Evolutionary conservation across 2,113 vertebrate genomes (phyloP).

Genomic region (Eretmochelys imbricata): DNA sequence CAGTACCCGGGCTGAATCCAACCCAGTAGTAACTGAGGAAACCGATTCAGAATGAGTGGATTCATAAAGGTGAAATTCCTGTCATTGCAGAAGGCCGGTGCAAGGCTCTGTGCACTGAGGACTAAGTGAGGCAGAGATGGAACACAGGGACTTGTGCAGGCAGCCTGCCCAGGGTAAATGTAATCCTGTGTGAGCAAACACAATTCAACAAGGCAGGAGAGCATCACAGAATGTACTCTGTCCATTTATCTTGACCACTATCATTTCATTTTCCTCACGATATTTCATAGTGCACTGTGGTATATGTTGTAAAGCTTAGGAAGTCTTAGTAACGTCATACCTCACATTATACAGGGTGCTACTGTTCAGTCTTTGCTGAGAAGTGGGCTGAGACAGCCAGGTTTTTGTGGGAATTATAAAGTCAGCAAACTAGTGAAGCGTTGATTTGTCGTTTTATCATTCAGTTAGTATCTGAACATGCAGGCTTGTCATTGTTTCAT

Average conservation of each 20-base stretch:
- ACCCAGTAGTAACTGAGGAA: neutral
- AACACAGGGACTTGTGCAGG: neutral
- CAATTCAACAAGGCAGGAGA: neutral
- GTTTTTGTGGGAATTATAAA: neutral
- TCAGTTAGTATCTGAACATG: neutral
- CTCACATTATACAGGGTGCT: neutral
- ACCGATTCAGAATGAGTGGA: neutral
- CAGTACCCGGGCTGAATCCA: neutral
- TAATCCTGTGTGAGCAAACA: neutral
- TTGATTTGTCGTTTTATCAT: neutral
- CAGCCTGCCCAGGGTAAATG: neutral
- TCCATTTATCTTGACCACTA: neutral
- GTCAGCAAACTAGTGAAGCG: neutral
- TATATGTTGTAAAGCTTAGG: neutral
- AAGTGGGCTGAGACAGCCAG: neutral
- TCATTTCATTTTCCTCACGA: neutral
- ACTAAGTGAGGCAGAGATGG: neutral
- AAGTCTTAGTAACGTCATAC: neutral
- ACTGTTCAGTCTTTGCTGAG: neutral
- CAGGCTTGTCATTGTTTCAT: neutral
- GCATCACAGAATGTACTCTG: neutral
- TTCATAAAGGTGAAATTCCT: neutral
- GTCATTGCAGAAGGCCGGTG: neutral
- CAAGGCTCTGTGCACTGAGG: rapidly evolving
- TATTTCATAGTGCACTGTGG: neutral